Evolutionary conservation across 2,113 vertebrate genomes (phyloP), one percentile per base, ranked within the genome.

Genomic region (Catharus bicknelli): DNA sequence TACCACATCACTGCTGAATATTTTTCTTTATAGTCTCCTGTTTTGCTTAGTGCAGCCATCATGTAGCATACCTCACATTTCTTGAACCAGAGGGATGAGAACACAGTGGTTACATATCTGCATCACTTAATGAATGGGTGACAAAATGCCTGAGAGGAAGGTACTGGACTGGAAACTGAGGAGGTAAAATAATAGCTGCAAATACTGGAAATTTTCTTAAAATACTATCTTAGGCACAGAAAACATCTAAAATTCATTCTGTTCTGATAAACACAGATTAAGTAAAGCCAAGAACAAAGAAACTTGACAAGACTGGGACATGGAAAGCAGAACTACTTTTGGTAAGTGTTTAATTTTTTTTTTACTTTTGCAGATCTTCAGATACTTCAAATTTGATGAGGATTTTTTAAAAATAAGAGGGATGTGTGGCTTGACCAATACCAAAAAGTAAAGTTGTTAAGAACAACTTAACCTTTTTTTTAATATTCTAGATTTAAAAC

Each of bases 181-280:
- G 30, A 80, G 45, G 32, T 83, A 77, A 70, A 91, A 34, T 51
- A 10, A 45, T 59, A 77, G 30, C 12, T 93, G 48, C 22, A 77
- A 40, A 43, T 59, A 74, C 40, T 48, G 23, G 29, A 43, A 11
- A 2, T 57, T 79, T 82, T 76, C 47, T 53, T 51, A 51, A 48
- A 36, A 9, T 50, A 11, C 2, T 63, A 7, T 36, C 54, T 80
- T 42, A 11, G 40, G 26, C 30, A 40, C 6, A 5, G 14, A 87
- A 27, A 80, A 19, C 32, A n/a, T 61, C 66, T 79, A 32, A 77
- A 90, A 85, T 59, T 20, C 9, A 73, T 92, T 87, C 14, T 87
- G 38, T 92, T 95, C 70, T 90, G 54, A 64, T 64, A 75, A 94
- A 79, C 21, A 62, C 54, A 79, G 61, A 90, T 70, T 29, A 70